Base-by-base conservation (phyloP, 1,140 invertebrate species). In the Diprion similis region DNA sequence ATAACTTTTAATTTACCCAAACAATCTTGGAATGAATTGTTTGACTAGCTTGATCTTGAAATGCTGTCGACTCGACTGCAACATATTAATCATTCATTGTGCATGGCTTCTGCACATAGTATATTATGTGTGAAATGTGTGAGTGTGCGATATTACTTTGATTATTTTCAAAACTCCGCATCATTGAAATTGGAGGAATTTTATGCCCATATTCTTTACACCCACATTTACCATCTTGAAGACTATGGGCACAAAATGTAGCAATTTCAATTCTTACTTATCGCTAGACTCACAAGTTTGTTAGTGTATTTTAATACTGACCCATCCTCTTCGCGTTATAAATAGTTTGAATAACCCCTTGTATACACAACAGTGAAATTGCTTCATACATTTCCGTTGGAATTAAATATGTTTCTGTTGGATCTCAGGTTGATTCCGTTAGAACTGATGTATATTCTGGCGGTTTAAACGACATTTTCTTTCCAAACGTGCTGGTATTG, bases 161-260 rank as follows among this genome's bases (percentile, higher is more conserved):
- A 59, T 59, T 59, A 37, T 37, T 37, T 37, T 37, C 6, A 6
- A 37, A 37, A 6, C 6, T 37, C 24, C 24, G 2, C 24, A 37
- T 37, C 24, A 37, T 37, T 37, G 24, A 64, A 68, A 68, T 19
- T 19, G 17, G 66, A 11, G 37, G 6, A 68, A 68, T 68, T 19
- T 68, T 19, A 45, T 18, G 37, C 19, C 11, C 17, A 18, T 7
- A 68, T 15, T 68, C 48, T n/a, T 74, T 74, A 37, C 66, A 73
- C 65, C 65, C 71, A 72, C 71, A 72, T 66, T 72, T 66, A 66
- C 51, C 71, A 72, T 66, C 71, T 15, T 8, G 48, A 72, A 72
- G 65, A 15, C 4, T 68, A 0, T 18, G 13, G 59, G 59, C 17
- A 15, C 59, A 64, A 64, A 15, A 64, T 64, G 13, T 37, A 37